Evolutionary conservation across 35 echinoderm and acorn worm species (phyloP), one percentile per base, ranked within the genome.

Genomic region (Hemicentrotus pulcherrimus): DNA sequence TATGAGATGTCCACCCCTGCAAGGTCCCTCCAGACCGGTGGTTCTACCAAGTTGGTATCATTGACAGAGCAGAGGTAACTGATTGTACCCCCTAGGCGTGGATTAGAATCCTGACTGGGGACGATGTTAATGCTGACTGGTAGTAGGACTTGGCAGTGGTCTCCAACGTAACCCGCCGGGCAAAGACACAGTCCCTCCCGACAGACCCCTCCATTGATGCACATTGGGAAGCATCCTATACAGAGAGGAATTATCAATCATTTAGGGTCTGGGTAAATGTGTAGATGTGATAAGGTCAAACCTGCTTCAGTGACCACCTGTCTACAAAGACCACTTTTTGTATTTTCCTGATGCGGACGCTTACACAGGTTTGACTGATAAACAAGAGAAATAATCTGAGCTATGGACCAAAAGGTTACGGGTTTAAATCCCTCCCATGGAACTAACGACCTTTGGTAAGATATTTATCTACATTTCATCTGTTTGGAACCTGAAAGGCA

Each of bases 191-290:
- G 12, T 0, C 96, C 96, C 61, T 95, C 88, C 6, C 97, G 41
- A 85, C 98, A 99, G 33, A 96, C 91, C 4, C 98, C 98, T 22
- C 97, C 95, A 91, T 97, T 97, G 9, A 95, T 94, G 88, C 98
- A 99, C 11, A 94, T 85, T 24, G 98, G 98, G 70, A 89, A 46
- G 91, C 98, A 99, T 50, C 96, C 96, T 99, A 31, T 50, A 35
- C 0, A 58, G 48, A 58, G 48, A 58, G 48, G 33, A 32, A 90
- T 59, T 14, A 59, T 16, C 16, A 16, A 59, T 16, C 16, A 16
- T 59, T 59, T 16, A 59, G 16, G 9, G 9, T 41, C 35, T 1
- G 0, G 35, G 35, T 41, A 41, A 41, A 41, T 41, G 35, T 41
- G 35, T 41, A 41, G 35, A 41, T 0, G 35, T 41, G 35, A 41